Percentiles rank a stretch among this genome's conserved stretches.
Evolutionary conservation across 2,113 vertebrate genomes (phyloP).

Genomic region (Ranitomeya variabilis): DNA sequence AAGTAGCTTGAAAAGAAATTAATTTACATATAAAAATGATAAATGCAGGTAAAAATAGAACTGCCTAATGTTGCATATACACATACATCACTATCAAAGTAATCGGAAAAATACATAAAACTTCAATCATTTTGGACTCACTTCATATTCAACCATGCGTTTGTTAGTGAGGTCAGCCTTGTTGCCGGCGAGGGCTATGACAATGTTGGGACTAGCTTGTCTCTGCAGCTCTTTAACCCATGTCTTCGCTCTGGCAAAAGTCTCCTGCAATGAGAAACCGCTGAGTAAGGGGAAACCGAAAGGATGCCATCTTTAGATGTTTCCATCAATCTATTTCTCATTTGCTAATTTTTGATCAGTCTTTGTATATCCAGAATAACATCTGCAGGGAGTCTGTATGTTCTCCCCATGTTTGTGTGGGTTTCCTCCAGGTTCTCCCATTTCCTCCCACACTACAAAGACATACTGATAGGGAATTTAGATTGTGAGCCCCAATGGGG

Average conservation of each 20-base stretch:
- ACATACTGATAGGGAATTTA: no score
- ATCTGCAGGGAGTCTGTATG: no score
- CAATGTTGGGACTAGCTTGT: slow-evolving; percentile 79
- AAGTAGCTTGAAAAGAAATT: neutral
- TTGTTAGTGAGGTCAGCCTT: slow-evolving; percentile 80
- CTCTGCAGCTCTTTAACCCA: slow-evolving; percentile 81
- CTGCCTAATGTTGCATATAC: no score
- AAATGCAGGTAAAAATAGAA: neutral
- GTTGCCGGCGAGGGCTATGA: slow-evolving; percentile 77
- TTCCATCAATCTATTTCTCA: neutral
- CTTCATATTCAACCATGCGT: slow-evolving; percentile 79
- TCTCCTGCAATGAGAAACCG: slow-evolving; percentile 69
- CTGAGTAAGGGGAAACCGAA: no score
- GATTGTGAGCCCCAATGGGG: no score
- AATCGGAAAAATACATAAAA: neutral
- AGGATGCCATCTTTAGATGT: neutral
- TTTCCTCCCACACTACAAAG: no score
- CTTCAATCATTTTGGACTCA: slow-evolving; percentile 56
- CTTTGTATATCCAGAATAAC: no score
- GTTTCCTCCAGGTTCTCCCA: no score
- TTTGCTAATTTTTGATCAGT: no score
- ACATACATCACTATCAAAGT: no score
- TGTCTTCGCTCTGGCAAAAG: slow-evolving; percentile 77
- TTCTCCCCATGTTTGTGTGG: no score
- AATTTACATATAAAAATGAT: neutral